A percentile compares a stretch with the other conserved stretches of the same genome.
These are phyloP conservation scores for Diadema setosum DNA, from an alignment of 35 echinoderm and acorn worm species.

Conservation along the genomic window DNA sequence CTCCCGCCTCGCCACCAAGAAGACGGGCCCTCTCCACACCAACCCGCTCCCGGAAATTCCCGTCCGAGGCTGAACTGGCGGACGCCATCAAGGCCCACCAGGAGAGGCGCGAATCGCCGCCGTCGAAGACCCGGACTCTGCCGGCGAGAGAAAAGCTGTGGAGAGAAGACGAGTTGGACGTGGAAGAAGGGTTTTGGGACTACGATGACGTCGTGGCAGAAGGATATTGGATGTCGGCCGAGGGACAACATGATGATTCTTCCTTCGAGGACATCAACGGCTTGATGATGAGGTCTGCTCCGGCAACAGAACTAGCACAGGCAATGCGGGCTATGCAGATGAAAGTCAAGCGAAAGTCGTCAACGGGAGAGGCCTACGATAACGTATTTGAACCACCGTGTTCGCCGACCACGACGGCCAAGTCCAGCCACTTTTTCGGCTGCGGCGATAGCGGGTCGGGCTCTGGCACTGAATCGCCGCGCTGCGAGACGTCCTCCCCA, in stretches of 20 bases:
- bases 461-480: not conserved
- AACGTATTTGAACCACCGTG: conserved; percentile 17
- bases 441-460: not conserved
- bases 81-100: conserved; percentile 48
- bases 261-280: not conserved
- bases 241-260: not conserved
- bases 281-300: not conserved
- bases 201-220: not conserved
- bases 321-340: conserved; percentile 51
- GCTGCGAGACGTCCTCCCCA: not conserved
- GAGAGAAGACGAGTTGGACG: conserved; percentile 22
- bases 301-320: conserved; percentile 10
- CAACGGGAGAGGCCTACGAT: not conserved
- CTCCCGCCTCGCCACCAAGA: conserved; percentile 32
- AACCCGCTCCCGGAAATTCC: conserved; percentile 37
- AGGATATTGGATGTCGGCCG: not conserved
- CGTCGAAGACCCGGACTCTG: conserved; percentile 47
- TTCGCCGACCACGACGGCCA: not conserved
- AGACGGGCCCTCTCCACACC: conserved; percentile 56
- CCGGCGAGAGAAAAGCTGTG: conserved; percentile 43
- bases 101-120: conserved; percentile 6
- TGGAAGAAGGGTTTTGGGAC: conserved; percentile 16
- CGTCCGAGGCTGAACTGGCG: conserved; percentile 37
- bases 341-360: conserved; percentile 55
- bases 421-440: not conserved